Conservation (phyloP, 2,113 vertebrate species). For the Dasyurus viverrinus region DNA sequence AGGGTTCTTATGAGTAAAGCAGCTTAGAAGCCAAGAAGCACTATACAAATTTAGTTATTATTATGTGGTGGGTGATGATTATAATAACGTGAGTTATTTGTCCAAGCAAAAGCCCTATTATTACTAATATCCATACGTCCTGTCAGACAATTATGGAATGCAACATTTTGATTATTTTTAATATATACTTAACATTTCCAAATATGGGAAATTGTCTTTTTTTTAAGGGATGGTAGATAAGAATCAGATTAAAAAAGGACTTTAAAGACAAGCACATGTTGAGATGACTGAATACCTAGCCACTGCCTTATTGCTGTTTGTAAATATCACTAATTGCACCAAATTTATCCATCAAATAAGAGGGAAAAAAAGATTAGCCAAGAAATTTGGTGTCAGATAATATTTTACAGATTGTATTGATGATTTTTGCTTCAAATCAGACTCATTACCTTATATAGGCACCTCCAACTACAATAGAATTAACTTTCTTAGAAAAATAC, state of each 20-base stretch:
- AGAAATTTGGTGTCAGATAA: not conserved
- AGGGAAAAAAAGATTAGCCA: not conserved
- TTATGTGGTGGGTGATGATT: not conserved
- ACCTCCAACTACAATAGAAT: not conserved
- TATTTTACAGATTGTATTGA: not conserved
- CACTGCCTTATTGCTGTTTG: not conserved
- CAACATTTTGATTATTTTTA: not conserved
- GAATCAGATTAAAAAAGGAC: not conserved
- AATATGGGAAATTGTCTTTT: not conserved
- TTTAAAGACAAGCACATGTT: not conserved
- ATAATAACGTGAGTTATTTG: not conserved
- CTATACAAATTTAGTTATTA: not conserved
- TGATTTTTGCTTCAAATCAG: not conserved
- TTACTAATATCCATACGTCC: not conserved
- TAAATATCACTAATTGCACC: not conserved
- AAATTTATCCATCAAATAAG: not conserved
- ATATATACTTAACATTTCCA: not conserved
- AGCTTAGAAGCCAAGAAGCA: not conserved
- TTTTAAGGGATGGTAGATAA: slow-evolving; percentile 2
- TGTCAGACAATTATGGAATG: not conserved
- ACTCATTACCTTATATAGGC: not conserved
- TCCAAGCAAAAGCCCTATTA: not conserved
- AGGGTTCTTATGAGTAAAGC: not conserved
- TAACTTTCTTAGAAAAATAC: not conserved
- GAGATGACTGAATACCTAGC: not conserved